Base-by-base conservation (phyloP, 2,797 vertebrate genomes). In the Benthosema pterotum region DNA sequence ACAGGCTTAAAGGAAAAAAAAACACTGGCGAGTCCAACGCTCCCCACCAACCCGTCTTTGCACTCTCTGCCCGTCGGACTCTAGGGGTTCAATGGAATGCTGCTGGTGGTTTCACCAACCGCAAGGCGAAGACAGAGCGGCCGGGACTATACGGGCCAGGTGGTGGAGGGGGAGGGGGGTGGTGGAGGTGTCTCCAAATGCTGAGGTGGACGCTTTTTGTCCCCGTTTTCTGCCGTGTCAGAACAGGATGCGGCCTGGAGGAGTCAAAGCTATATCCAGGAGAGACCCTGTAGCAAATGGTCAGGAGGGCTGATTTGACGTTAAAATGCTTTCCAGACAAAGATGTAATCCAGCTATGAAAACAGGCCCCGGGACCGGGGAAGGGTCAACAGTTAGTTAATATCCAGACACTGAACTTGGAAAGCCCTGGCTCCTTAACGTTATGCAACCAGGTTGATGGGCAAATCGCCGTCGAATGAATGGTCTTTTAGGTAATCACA, bases 111-210 rank as follows among this genome's bases (percentile, higher is more conserved):
- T 79, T 73, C 75, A 72, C 49, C 65, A 73, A 64, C 63, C 62
- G 68, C 61, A 18, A 1, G 58, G 54, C 60, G 60, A 79, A 63
- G 74, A 85, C 69, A 49, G 69, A 62, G 17, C 14, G 47, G 55
- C 38, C 13, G n/a, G 62, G 43, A 2, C 22, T 25, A 3, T 1
- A 25, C 1, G 22, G 22, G 22, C 22, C 22, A 25, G 22, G 22
- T 25, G 22, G 22, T 2, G 4, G 4, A 22, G 49, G 53, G 59
- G n/a, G 4, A 50, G 52, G 11, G 60, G 47, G 61, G 54, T 22
- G 22, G 73, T n/a, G n/a, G n/a, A n/a, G 74, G 72, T 78, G 78
- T 82, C 83, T 79, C 78, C 78, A 63, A 70, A 52, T 87, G 85
- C 84, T 84, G 80, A 91, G 60, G 67, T 64, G 50, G 63, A 64